Conservation (phyloP, 2,797 vertebrate genomes). For the Enteromius argenteus region DNA sequence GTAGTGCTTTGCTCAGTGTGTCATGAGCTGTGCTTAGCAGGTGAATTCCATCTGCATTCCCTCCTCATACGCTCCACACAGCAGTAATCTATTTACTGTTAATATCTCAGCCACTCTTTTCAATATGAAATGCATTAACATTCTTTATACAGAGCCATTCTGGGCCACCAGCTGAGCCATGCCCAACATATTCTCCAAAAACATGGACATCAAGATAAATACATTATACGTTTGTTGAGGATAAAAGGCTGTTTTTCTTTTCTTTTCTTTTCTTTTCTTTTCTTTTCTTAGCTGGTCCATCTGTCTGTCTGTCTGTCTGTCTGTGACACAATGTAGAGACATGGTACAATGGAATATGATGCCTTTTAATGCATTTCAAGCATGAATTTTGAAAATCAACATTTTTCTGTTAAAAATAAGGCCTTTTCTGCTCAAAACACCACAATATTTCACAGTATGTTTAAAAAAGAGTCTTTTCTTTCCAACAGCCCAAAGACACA, state of each 20-base stretch:
- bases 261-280: background rate
- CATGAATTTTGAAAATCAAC: accelerated
- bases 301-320: background rate
- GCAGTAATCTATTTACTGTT: constrained; percentile 55
- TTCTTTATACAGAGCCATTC: constrained; percentile 35
- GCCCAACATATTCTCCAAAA: constrained; percentile 41
- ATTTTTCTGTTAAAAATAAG: background rate
- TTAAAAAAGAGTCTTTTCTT: background rate
- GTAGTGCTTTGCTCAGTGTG: constrained; percentile 8
- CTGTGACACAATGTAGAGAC: background rate
- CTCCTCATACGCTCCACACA: constrained; percentile 8
- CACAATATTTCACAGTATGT: background rate
- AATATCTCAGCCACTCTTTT: constrained; percentile 49
- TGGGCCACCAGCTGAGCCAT: constrained; percentile 38
- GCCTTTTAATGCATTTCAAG: background rate
- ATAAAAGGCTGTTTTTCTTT: background rate
- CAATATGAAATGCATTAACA: constrained; percentile 56
- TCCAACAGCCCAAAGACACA: background rate
- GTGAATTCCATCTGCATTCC: constrained; percentile 51
- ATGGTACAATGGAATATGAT: background rate
- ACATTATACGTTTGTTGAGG: background rate
- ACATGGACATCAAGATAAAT: constrained; percentile 28
- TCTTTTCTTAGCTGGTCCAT: background rate
- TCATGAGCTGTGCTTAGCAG: constrained; percentile 25
- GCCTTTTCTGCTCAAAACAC: background rate